phyloP scores from a whole-genome alignment of 2,113 vertebrate genomes.

The Chionis minor region DNA sequence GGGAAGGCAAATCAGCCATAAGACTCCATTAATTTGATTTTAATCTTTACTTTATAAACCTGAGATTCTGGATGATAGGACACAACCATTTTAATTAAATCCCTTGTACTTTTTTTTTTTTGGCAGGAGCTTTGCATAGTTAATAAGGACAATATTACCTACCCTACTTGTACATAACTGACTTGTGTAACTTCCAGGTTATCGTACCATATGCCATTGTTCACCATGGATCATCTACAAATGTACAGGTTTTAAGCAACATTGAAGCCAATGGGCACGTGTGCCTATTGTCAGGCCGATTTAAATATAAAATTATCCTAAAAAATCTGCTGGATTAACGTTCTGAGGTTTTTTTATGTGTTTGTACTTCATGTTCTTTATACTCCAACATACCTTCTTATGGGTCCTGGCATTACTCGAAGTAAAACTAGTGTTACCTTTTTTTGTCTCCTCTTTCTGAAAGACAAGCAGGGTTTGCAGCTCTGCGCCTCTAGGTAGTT shows the following conservation, averaged over 20 bases:
- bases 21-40: conserved; percentile 44
- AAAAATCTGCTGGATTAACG: background rate
- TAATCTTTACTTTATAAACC: conserved; percentile 54
- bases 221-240: background rate
- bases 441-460: background rate
- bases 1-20: background rate
- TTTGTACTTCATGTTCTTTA: background rate
- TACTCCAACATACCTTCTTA: background rate
- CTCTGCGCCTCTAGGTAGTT: conserved; percentile 69
- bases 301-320: background rate
- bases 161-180: background rate
- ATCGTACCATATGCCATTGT: fast-evolving
- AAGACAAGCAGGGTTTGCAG: conserved; percentile 35
- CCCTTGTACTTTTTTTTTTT: background rate
- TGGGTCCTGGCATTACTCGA: background rate
- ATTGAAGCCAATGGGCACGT: background rate
- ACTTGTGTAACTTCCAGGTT: background rate
- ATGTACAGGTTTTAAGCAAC: background rate
- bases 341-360: background rate
- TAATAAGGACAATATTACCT: conserved; percentile 2
- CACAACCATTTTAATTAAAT: conserved; percentile 39
- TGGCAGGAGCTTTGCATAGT: background rate
- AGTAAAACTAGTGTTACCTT: background rate
- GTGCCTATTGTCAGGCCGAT: background rate
- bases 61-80: conserved; percentile 20